Evolutionary conservation across 64 coral and sea anemone species (phyloP).

Genomic region (Platygyra sinensis): DNA sequence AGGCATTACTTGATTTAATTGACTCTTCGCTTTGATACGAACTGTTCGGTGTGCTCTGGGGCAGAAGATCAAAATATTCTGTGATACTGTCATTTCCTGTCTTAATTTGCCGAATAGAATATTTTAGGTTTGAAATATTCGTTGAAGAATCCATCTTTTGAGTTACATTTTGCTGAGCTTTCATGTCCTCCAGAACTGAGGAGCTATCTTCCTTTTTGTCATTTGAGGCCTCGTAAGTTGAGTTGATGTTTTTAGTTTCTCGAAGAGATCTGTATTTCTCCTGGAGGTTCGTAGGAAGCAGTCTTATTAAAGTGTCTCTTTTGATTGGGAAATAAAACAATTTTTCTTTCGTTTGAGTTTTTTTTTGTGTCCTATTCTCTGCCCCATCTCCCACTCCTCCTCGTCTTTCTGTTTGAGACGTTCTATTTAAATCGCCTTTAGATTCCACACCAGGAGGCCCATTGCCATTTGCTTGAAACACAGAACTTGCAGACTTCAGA

Average conservation of each 20-base stretch:
- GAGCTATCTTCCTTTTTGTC: background rate
- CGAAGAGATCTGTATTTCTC: slow-evolving; percentile 28
- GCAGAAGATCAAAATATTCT: background rate
- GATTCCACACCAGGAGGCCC: too few species aligned
- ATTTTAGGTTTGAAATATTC: background rate
- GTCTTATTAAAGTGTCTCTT: slow-evolving; percentile 60
- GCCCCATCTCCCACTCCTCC: background rate
- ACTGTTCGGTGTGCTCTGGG: background rate
- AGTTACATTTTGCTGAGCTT: background rate
- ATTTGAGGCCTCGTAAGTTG: background rate
- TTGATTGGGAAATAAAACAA: slow-evolving; percentile 76
- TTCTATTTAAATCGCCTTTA: background rate
- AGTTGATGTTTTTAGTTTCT: background rate
- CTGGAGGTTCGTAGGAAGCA: slow-evolving; percentile 32
- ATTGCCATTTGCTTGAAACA: background rate
- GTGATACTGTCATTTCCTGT: slow-evolving; percentile 1
- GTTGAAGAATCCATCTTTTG: background rate
- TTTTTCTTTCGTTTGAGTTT: slow-evolving; percentile 4
- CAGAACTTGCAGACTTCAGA: background rate
- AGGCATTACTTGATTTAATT: too few species aligned
- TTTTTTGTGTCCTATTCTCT: background rate
- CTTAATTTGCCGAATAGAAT: background rate
- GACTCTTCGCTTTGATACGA: too few species aligned
- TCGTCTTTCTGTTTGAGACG: background rate
- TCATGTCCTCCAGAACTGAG: background rate